Evolutionary conservation across 2,113 vertebrate species (phyloP), one percentile per base, ranked within the genome.

Genomic region (Saiga tatarica): DNA sequence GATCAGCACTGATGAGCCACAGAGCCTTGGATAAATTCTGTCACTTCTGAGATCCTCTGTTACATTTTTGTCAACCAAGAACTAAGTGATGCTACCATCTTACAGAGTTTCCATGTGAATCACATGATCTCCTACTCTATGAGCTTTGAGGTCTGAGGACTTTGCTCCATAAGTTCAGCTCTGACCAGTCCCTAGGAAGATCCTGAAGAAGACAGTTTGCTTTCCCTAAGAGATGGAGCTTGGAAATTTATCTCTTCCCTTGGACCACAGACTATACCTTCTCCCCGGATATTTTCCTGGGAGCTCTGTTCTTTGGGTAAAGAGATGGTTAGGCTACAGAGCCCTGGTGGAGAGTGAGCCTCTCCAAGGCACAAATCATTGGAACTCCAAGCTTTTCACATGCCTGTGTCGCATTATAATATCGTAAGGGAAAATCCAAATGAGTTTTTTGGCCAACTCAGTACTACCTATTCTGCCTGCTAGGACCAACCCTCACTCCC

Each of bases 321-420:
- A 16, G 36, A 6, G 12, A 21, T 25, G 2, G 26, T 6, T 15
- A 30, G 11, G 30, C 8, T 25, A 55, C 4, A 30, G 25, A 84
- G 26, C 36, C 59, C 47, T 81, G 28, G 17, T 25, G 25, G 14
- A 21, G 25, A 79, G 26, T 21, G 47, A 83, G 30, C 36, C 79
- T 30, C 19, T 30, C 11, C 53, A 86, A 42, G 64, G 6, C 2
- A 8, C 1, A 10, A 45, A 0, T 1, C 17, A 12, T 16, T 45
- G 15, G 74, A 53, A 82, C 12, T 50, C 71, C 60, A 26, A 23
- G n/a, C 7, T 45, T 67, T 42, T 45, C 57, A 55, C 2, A 2
- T 2, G 23, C 26, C 19, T 36, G 3, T 26, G 47, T 71, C 5
- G 0, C 5, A 23, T 36, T 33, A 39, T 10, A 14, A 78, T 36